Evolutionary conservation across 2,113 vertebrate genomes (phyloP).

Genomic region (Enhydra lutris): DNA sequence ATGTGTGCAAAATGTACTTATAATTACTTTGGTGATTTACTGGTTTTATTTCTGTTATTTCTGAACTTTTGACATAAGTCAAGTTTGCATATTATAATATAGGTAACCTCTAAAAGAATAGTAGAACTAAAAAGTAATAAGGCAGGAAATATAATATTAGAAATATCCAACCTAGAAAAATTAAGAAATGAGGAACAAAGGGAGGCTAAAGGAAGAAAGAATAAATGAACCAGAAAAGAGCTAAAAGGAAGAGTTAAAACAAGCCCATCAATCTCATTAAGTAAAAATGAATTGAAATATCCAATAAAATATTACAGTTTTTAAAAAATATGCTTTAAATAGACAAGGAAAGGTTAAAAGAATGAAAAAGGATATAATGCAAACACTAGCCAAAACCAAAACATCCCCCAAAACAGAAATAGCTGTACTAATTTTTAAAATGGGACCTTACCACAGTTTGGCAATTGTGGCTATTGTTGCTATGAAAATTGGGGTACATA

Average conservation of each 20-base stretch:
- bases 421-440: not conserved
- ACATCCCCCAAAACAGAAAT: not conserved
- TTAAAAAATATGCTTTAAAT: not conserved
- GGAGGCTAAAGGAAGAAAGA: not conserved
- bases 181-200: not conserved
- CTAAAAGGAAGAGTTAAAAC: not conserved
- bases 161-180: not conserved
- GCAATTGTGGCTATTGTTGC: no score
- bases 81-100: not conserved
- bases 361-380: not conserved
- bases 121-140: not conserved
- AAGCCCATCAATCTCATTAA: not conserved
- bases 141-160: not conserved
- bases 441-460: not conserved
- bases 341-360: not conserved
- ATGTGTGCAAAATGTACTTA: not conserved
- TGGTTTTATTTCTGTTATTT: not conserved
- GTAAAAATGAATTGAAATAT: not conserved
- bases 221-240: not conserved
- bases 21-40: not conserved
- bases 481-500: no score
- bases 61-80: not conserved
- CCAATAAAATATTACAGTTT: not conserved
- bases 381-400: not conserved
- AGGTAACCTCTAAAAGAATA: not conserved